Base-by-base conservation (phyloP, 2,888 invertebrate genomes). In the Zelleria hepariella region DNA sequence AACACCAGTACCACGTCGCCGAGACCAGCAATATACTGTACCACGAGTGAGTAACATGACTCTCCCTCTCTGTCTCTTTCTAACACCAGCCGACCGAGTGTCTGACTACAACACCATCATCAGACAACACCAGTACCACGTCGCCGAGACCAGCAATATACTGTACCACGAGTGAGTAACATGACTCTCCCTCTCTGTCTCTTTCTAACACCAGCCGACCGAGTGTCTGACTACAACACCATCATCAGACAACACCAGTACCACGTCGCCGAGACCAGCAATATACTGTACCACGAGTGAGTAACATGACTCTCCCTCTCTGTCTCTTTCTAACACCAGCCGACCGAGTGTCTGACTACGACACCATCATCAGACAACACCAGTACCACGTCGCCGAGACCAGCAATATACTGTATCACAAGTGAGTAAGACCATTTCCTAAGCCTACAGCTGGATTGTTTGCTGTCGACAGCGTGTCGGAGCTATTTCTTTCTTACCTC, bases 211-310 rank as follows among this genome's bases (percentile, higher is more conserved):
- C n/a, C n/a, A 58, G 91, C 93, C n/a, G 96, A 96, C 67, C 91
- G 98, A 60, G 92, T 98, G 60, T 92, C 93, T 68, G 97, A 98
- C 77, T 98, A 96, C 77, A 94, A 96, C 72, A 92, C 92, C 25
- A 97, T 98, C 63, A 86, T 98, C 49, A 93, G 94, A 67, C 92
- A 93, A 67, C 97, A 97, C 78, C 90, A 91, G 59, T 98, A 96
- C 74, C 93, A 94, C 70, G 92, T 93, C 18, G 85, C 90, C 48
- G 94, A 95, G 71, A 96, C 95, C 25, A 90, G 92, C 6, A 94
- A 94, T 73, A 97, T 98, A 67, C 91, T 97, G 66, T 97, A 93
- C 76, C 98, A 98, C 75, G 98, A 98, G 94, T 98, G 82, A 92
- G 93, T 80, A n/a, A n/a, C n/a, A n/a, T n/a, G n/a, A n/a, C n/a